Evolutionary conservation across 2,113 vertebrate genomes (phyloP).

Genomic region (Gorsachius goisagi): DNA sequence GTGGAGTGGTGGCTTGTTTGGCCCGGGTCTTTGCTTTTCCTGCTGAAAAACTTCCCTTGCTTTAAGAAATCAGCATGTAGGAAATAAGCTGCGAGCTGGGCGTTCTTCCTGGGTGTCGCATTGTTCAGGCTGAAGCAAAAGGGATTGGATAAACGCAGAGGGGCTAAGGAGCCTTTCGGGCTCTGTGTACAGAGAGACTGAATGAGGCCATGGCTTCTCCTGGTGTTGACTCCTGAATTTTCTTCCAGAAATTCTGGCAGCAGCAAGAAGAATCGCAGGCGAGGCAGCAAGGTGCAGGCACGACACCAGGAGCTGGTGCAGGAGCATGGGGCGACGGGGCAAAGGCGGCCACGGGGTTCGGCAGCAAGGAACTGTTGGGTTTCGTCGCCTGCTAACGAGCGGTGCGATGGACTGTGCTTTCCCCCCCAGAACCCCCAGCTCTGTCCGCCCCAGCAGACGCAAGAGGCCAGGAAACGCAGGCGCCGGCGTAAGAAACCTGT

Average conservation of each 20-base stretch:
- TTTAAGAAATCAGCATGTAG: neutral
- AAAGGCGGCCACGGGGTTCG: accelerated
- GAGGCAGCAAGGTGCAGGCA: accelerated
- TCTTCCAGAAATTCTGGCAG: neutral
- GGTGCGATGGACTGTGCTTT: neutral
- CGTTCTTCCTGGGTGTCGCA: accelerated
- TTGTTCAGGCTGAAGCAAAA: neutral
- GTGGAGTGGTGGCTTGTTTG: neutral
- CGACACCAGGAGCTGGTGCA: neutral
- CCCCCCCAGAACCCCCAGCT: neutral
- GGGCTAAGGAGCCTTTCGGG: accelerated
- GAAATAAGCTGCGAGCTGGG: neutral
- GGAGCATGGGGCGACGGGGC: accelerated
- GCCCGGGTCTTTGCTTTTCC: accelerated
- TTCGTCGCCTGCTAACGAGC: accelerated
- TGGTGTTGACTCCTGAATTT: neutral
- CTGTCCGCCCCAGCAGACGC: accelerated
- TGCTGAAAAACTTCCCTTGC: neutral
- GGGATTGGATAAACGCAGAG: accelerated
- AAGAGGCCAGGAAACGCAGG: neutral
- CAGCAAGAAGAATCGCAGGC: accelerated
- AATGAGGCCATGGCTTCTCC: accelerated
- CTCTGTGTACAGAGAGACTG: accelerated
- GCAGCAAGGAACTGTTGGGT: neutral
- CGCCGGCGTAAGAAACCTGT: neutral